Evolutionary conservation across 2,113 vertebrate species (phyloP), one percentile per base, ranked within the genome.

Genomic region (Ammodytes marinus): DNA sequence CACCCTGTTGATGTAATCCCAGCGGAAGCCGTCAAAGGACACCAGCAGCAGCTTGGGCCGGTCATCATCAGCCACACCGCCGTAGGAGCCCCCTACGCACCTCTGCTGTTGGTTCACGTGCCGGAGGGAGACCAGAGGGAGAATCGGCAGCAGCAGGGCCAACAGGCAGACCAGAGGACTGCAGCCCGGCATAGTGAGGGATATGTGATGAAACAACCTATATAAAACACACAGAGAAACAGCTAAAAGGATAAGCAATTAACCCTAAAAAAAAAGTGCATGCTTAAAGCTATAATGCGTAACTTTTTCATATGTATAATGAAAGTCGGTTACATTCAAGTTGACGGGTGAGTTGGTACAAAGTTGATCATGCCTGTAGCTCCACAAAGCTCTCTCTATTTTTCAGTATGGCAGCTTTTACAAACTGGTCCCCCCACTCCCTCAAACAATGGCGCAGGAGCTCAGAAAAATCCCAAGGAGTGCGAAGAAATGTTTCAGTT

Each of bases 11-110:
- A 98, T 87, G 77, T 98, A 99, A 94, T 99, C 98, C 95, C 96
- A 97, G 1, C 97, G 96, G 85, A 99, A 99, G 60, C 97, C 97
- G 55, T 99, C 98, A 15, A 98, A 99, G 4, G 98, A 98, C 64
- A 99, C 89, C 0, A 98, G 90, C 42, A 99, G 92, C 49, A 98
- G 94, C 15, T 95, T 94, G 59, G 92, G 89, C 1, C 88, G 88
- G 1, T 93, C 90, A 17, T 14, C 27, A 27, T 27, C 27, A 27
- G 27, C 69, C 60, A 0, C 42, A 0, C 27, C 19, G 53, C 59
- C 45, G 42, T 27, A 27, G 27, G 27, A 27, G 27, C 27, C 60
- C 66, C 12, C 53, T 40, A 9, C 2, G 53, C 0, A 17, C 47
- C 1, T 2, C 27, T 27, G 27, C 27, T 67, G 83, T 9, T 83